Base-by-base conservation (phyloP, 2,888 invertebrate species). In the Tholera decimalis region DNA sequence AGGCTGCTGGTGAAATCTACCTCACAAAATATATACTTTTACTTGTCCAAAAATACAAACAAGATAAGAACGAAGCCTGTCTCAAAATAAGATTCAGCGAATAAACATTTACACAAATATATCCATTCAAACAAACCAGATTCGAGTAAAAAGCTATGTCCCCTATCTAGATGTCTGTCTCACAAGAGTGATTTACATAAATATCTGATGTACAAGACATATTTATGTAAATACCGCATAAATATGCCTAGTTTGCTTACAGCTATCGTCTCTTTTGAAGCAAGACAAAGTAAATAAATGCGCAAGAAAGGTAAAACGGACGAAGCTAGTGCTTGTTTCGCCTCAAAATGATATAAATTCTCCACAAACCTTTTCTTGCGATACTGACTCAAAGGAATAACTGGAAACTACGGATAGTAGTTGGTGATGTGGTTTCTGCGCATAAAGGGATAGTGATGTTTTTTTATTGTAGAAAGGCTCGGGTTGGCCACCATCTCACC, bases 221-320 rank as follows among this genome's bases (percentile, higher is more conserved):
- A 55, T 54, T 76, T 66, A 74, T 77, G 73, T 77, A 73, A 73
- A 73, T 73, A 66, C 15, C 35, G n/a, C 43, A 77, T 63, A 72
- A 37, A 77, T 72, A 62, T 35, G 37, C 39, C 22, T 50, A 11
- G 43, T 26, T 18, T 69, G 43, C 24, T 24, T 30, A 55, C 26
- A 43, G 26, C 35, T 28, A 13, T 35, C 44, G 46, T 46, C 20
- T 37, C 6, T 22, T 43, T 20, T 18, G 24, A 54, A 76, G 41
- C 49, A 15, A 50, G 28, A 41, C 33, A 39, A 24, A 53, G 72
- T 53, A 72, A 39, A 43, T 63, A 62, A 49, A 56, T 57, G 28
- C 28, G 18, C 22, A 54, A 72, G 28, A 30, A 50, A 77, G 54
- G 74, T 53, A 73, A 9, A 11, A 18, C 11, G 53, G 41, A 43